Percentiles rank a stretch among this genome's conserved stretches.
Evolutionary conservation across 2,888 invertebrate species (phyloP).

Genomic region (Cephonodes hylas): DNA sequence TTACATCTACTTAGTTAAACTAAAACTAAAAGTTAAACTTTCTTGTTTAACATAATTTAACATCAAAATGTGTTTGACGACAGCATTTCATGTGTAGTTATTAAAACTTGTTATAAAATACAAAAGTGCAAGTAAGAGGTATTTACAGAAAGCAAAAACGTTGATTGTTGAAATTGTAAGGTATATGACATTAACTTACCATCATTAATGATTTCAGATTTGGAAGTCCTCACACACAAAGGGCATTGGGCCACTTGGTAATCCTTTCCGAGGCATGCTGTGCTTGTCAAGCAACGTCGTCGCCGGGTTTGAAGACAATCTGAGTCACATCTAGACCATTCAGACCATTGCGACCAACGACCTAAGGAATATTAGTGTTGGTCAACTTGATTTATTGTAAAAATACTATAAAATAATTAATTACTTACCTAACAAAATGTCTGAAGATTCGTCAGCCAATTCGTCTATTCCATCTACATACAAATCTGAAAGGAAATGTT

Average conservation of each 20-base stretch:
- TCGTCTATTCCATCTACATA: conserved; percentile 66
- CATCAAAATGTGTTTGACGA: too few species aligned
- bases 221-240: conserved; percentile 68
- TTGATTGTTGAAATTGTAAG: not conserved
- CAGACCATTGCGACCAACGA: conserved; percentile 92
- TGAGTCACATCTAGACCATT: conserved; percentile 94
- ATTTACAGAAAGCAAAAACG: too few species aligned
- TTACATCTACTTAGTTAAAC: too few species aligned
- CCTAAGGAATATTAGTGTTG: conserved; percentile 60
- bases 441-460: conserved; percentile 70
- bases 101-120: too few species aligned
- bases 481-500: conserved; percentile 49
- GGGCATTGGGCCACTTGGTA: conserved; percentile 69
- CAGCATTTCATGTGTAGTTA: too few species aligned
- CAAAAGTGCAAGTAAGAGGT: too few species aligned
- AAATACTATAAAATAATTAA: too few species aligned
- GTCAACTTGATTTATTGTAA: too few species aligned
- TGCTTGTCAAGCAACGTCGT: conserved; percentile 83
- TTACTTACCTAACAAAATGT: conserved; percentile 58
- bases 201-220: conserved; percentile 60
- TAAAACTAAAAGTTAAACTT: too few species aligned
- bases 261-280: conserved; percentile 65
- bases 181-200: conserved; percentile 40
- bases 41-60: too few species aligned
- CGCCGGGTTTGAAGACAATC: conserved; percentile 93